Base-by-base conservation (phyloP, 1,140 invertebrate genomes). In the Metopolophium dirhodum region DNA sequence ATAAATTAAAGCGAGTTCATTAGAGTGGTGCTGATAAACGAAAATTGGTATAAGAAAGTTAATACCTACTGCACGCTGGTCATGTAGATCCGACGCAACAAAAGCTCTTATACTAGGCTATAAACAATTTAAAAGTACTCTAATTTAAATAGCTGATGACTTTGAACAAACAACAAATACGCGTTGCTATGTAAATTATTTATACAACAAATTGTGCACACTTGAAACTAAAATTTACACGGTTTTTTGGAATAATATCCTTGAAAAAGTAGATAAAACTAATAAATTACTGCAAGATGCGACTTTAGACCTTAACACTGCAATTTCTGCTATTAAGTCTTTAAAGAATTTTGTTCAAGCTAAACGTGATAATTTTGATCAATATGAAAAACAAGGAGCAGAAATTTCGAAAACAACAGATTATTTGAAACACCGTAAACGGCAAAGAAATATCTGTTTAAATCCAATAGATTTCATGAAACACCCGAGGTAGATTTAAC, bases 161-260 rank as follows among this genome's bases (percentile, higher is more conserved):
- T 49, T 11, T 49, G 49, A 49, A 49, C 49, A 49, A 49, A 49
- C 49, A 14, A 49, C 1, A 49, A 49, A 49, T 14, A 49, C 49
- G 49, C 14, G 49, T 11, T 49, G 49, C 49, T 7, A 49, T 49
- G 14, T 8, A 18, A 49, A 49, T 49, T 49, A 8, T 49, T 49
- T 49, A 49, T 49, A 49, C 49, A 49, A 49, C 11, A 49, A 49
- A 49, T 14, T 49, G 49, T 49, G 49, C 49, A 49, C 49, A 18
- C 49, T 49, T 49, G 49, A 49, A 49, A 49, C 49, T 49, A 8
- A 8, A 49, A 49, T 49, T 49, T 49, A 49, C 14, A 92, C 57
- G 37, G 93, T 93, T 51, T 93, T 93, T 93, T 93, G 90, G 93
- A 92, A 93, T 86, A 54, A 93, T 93, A 82, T 93, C 57, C 86